These are phyloP conservation scores for Pomacea maculata DNA, from an alignment of 1,140 invertebrate genomes.

Conservation along the genomic window DNA sequence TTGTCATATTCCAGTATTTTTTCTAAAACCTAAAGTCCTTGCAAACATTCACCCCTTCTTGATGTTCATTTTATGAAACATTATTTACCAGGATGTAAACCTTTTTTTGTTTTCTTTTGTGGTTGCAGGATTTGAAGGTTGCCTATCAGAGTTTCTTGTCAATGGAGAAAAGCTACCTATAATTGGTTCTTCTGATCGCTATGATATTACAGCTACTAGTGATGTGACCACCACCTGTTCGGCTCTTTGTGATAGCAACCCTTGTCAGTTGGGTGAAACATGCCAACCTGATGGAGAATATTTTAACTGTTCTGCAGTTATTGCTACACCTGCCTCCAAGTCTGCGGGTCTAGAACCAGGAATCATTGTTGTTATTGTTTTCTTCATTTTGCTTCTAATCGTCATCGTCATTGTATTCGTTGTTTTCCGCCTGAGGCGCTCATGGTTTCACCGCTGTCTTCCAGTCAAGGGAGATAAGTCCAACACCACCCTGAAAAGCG, in stretches of 20 bases:
- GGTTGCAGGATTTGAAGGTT: slow-evolving; percentile 81
- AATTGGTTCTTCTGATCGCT: slow-evolving; percentile 74
- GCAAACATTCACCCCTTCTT: no score
- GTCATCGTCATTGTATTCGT: slow-evolving; percentile 91
- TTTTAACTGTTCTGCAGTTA: slow-evolving; percentile 64
- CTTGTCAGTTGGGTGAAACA: slow-evolving; percentile 32
- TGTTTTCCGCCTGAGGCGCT: slow-evolving; percentile 81
- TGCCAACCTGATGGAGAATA: slow-evolving; percentile 37
- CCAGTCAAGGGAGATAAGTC: slow-evolving; percentile 24
- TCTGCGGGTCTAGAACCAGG: slow-evolving; percentile 41
- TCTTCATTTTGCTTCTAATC: slow-evolving; percentile 56
- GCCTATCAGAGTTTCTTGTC: slow-evolving; percentile 86
- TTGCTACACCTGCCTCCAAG: slow-evolving; percentile 69
- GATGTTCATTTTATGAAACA: no score
- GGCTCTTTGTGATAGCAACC: slow-evolving; percentile 43
- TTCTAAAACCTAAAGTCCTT: no score
- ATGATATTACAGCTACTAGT: slow-evolving; percentile 39
- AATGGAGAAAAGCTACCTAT: slow-evolving; percentile 90
- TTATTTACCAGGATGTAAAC: no score
- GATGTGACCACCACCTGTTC: slow-evolving; percentile 40
- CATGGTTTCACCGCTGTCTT: slow-evolving; percentile 31
- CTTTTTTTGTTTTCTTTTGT: background rate
- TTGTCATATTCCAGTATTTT: no score
- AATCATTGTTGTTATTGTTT: slow-evolving; percentile 56
- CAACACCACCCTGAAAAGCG: slow-evolving; percentile 28